phyloP scores from a whole-genome alignment of 1,140 invertebrate species.

The Drosophila subobscura region DNA sequence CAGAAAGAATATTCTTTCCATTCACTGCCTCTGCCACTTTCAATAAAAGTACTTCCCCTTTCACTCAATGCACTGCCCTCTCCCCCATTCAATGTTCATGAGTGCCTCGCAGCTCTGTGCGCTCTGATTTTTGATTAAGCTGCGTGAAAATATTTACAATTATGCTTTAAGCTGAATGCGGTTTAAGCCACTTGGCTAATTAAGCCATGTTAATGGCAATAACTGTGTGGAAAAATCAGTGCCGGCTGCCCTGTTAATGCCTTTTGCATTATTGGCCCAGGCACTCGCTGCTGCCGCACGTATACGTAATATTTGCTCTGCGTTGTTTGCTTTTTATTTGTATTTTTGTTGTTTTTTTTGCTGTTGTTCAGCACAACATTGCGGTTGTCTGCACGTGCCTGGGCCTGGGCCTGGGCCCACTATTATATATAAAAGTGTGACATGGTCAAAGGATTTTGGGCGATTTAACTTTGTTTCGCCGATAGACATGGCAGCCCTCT shows the following conservation, averaged over 20 bases:
- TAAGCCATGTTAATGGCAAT: slow-evolving; percentile 71
- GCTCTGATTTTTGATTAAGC: slow-evolving; percentile 5
- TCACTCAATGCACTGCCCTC: not conserved
- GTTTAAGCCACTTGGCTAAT: slow-evolving; percentile 69
- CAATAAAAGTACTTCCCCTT: no score
- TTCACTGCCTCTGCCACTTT: no score
- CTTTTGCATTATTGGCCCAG: slow-evolving; percentile 60
- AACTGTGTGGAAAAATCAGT: slow-evolving; percentile 54
- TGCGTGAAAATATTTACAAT: slow-evolving; percentile 58
- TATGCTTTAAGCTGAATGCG: slow-evolving; percentile 59
- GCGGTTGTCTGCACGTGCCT: slow-evolving; percentile 69
- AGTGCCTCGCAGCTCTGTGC: not conserved
- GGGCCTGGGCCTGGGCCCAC: slow-evolving; percentile 16
- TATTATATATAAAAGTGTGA: slow-evolving; percentile 60
- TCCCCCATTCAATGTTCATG: slow-evolving; percentile 2
- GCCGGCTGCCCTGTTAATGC: slow-evolving; percentile 54
- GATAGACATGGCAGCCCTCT: slow-evolving; percentile 15
- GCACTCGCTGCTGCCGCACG: slow-evolving; percentile 26
- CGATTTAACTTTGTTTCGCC: slow-evolving; percentile 64
- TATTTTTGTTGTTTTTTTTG: slow-evolving; percentile 1
- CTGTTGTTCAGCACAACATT: slow-evolving; percentile 50
- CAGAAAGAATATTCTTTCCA: no score
- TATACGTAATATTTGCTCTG: slow-evolving; percentile 62
- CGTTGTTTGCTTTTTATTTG: slow-evolving; percentile 24
- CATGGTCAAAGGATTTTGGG: slow-evolving; percentile 61